These are phyloP conservation scores for Amphimallon solstitiale DNA, from an alignment of 2,888 invertebrate genomes.

Conservation along the genomic window DNA sequence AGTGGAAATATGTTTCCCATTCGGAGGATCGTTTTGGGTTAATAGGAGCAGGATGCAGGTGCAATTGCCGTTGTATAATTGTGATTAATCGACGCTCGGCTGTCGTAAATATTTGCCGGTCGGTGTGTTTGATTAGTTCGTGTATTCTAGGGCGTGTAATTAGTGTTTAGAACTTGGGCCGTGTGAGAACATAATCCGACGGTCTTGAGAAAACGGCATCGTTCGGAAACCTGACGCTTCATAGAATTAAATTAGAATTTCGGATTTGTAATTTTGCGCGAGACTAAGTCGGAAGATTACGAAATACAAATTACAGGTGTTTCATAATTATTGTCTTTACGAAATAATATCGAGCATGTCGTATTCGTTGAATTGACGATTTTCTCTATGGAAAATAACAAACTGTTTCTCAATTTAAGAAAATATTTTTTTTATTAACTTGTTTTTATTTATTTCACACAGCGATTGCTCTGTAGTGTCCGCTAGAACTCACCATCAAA, in stretches of 20 bases:
- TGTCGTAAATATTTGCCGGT: conserved; percentile 23
- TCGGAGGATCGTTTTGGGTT: conserved; percentile 6
- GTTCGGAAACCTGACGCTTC: not conserved
- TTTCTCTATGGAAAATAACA: too few species aligned
- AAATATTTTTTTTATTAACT: too few species aligned
- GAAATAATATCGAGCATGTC: too few species aligned
- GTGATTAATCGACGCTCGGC: conserved; percentile 19
- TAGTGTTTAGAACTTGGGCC: conserved; percentile 4
- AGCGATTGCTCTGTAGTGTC: too few species aligned
- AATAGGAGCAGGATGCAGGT: conserved; percentile 12
- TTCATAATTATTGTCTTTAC: too few species aligned
- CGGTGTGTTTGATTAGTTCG: conserved; percentile 17
- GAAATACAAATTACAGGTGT: too few species aligned
- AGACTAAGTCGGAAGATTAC: too few species aligned
- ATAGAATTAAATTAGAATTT: not conserved
- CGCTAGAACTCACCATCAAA: too few species aligned
- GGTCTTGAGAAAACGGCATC: not conserved
- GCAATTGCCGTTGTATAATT: conserved; percentile 22
- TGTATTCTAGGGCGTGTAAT: conserved; percentile 6
- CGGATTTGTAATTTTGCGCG: not conserved
- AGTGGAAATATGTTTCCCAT: conserved; percentile 9
- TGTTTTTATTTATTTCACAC: too few species aligned
- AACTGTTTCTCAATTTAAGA: too few species aligned
- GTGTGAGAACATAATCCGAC: not conserved
- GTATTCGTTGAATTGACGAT: too few species aligned